These are phyloP conservation scores for Sebastes miniatus DNA, from an alignment of 2,797 vertebrate genomes.

Conservation along the genomic window DNA sequence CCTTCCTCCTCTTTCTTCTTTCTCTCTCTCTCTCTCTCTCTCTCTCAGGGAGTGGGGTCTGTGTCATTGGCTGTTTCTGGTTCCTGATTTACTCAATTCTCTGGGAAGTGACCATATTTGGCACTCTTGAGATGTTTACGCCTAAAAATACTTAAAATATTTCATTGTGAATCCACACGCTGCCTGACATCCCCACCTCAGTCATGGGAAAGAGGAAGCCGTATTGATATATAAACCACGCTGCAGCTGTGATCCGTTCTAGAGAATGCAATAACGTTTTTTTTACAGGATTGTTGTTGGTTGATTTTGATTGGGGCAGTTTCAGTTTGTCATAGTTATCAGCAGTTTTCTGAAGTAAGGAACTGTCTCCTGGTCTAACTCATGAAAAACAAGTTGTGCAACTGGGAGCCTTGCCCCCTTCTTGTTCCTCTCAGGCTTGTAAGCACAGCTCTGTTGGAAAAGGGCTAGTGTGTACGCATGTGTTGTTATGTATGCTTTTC, in stretches of 20 bases:
- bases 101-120: constrained; percentile 77
- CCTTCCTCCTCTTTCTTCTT: constrained; percentile 34
- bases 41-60: constrained; percentile 15
- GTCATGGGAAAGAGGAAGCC: constrained; percentile 28
- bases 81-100: constrained; percentile 59
- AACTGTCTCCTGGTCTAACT: constrained; percentile 62
- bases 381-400: constrained; percentile 77
- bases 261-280: constrained; percentile 23
- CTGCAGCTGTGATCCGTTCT: constrained; percentile 5
- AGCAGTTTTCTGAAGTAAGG: constrained; percentile 60
- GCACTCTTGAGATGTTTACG: constrained; percentile 58
- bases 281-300: constrained; percentile 19
- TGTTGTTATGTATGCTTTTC: constrained; percentile 36
- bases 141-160: constrained; percentile 65
- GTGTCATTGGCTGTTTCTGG: constrained; percentile 62
- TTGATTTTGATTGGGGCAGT: constrained; percentile 28
- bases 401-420: constrained; percentile 66
- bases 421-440: constrained; percentile 68
- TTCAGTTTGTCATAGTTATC: constrained; percentile 51
- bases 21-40: background rate
- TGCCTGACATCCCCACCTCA: constrained; percentile 37
- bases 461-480: constrained; percentile 20
- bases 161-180: constrained; percentile 55
- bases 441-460: constrained; percentile 62
- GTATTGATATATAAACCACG: constrained; percentile 39